phyloP scores from a whole-genome alignment of 2,797 vertebrate species.

The Chromobotia macracanthus region DNA sequence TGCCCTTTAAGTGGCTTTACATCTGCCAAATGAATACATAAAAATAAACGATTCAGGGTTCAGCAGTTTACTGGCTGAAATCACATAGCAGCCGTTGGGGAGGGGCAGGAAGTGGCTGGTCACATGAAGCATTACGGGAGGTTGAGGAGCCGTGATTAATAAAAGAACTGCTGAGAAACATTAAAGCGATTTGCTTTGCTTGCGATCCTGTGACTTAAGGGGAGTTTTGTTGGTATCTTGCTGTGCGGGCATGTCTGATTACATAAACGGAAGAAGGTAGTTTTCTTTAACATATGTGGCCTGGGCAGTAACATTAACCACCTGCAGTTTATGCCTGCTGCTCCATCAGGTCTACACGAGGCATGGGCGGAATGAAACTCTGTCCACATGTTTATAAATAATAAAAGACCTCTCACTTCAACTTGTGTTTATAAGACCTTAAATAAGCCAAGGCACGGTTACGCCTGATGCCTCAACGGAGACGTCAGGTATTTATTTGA shows the following conservation, averaged over 20 bases:
- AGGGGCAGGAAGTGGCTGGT: constrained; percentile 64
- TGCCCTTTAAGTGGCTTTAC: not conserved
- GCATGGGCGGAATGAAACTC: constrained; percentile 19
- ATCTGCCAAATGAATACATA: not conserved
- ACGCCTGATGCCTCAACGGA: constrained; percentile 3
- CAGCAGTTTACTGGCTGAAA: not conserved
- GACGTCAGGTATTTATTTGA: constrained; percentile 37
- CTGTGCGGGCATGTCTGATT: constrained; percentile 53
- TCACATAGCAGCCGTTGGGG: constrained; percentile 57
- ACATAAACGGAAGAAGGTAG: constrained; percentile 48
- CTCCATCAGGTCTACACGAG: constrained; percentile 42
- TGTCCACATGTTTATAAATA: constrained; percentile 19
- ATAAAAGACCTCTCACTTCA: constrained; percentile 6
- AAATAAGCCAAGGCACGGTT: constrained; percentile 1
- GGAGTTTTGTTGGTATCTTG: constrained; percentile 44
- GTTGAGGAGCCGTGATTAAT: constrained; percentile 70
- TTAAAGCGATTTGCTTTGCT: constrained; percentile 57
- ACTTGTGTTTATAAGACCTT: constrained; percentile 7
- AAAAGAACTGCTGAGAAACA: constrained; percentile 61
- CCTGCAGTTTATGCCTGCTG: constrained; percentile 55
- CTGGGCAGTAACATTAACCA: constrained; percentile 58
- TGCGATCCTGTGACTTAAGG: constrained; percentile 56
- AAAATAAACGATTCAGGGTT: constrained; percentile 6
- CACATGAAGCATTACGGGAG: constrained; percentile 65
- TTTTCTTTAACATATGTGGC: constrained; percentile 57